These are phyloP conservation scores for Rhegmatorhina hoffmannsi DNA, from an alignment of 2,113 vertebrate species.

Conservation along the genomic window DNA sequence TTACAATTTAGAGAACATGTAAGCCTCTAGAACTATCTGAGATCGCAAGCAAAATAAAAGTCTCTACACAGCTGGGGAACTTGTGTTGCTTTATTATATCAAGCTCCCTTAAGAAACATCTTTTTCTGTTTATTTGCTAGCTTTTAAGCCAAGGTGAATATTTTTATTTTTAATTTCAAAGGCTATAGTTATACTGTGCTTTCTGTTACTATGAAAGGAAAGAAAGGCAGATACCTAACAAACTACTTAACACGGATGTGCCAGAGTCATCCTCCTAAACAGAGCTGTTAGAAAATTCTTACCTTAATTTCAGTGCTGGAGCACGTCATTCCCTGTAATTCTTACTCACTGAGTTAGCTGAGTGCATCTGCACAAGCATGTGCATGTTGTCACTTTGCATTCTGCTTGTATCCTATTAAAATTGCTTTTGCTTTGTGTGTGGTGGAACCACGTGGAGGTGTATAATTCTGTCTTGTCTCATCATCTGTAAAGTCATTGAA, in stretches of 20 bases:
- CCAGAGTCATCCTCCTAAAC: neutral
- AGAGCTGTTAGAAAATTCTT: neutral
- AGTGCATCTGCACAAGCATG: neutral
- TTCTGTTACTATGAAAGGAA: slow-evolving; percentile 37
- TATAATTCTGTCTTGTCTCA: neutral
- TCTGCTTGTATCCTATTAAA: neutral
- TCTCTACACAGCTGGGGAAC: slow-evolving; percentile 34
- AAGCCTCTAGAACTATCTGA: slow-evolving; percentile 38
- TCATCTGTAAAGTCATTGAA: neutral
- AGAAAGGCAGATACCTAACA: neutral
- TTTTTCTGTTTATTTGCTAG: neutral
- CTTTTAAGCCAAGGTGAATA: neutral
- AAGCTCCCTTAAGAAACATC: neutral
- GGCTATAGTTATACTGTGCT: slow-evolving; percentile 20
- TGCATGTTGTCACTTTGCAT: neutral
- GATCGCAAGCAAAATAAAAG: slow-evolving; percentile 59
- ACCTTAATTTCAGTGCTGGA: neutral
- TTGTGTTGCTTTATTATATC: slow-evolving; percentile 8
- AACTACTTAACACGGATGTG: neutral
- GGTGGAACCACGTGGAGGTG: neutral
- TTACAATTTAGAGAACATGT: slow-evolving; percentile 66
- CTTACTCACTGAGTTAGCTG: neutral
- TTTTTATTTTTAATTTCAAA: slow-evolving; percentile 52
- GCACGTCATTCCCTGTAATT: neutral
- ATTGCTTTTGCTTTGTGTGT: neutral